These are phyloP conservation scores for Ispidina picta DNA, from an alignment of 2,797 vertebrate genomes.

Conservation along the genomic window DNA sequence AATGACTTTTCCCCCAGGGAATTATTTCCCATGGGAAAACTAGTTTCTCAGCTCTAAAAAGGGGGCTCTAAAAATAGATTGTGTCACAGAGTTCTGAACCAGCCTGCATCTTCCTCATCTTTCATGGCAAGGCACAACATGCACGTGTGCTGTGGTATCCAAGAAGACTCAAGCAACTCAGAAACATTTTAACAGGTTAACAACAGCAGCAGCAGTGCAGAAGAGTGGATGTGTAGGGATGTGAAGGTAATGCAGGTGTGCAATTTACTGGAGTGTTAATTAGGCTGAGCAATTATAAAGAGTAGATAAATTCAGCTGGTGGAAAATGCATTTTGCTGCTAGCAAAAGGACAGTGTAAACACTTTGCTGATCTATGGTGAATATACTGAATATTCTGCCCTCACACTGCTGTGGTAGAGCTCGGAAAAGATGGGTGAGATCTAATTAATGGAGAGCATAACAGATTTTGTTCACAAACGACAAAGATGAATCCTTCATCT, in stretches of 20 bases:
- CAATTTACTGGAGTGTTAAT: constrained; percentile 6
- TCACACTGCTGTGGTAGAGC: neutral
- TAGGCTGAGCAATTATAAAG: constrained; percentile 6
- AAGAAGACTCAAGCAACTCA: neutral
- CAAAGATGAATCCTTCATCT: neutral
- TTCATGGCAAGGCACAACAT: neutral
- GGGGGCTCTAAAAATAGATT: constrained; percentile 34
- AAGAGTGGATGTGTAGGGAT: neutral
- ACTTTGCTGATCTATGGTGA: neutral
- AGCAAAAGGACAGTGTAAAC: neutral
- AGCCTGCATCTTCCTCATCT: constrained; percentile 14
- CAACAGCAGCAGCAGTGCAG: neutral
- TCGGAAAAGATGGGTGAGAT: neutral
- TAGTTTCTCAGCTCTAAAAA: neutral
- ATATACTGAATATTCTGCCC: neutral
- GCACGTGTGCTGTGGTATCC: neutral
- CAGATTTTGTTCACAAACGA: neutral
- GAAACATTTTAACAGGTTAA: neutral
- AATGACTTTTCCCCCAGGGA: constrained; percentile 55
- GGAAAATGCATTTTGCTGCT: neutral
- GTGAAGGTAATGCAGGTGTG: neutral
- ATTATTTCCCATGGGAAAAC: constrained; percentile 47
- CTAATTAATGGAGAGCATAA: neutral
- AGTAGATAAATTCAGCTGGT: neutral
- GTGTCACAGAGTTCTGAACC: constrained; percentile 1